Base-by-base conservation (phyloP, 1,140 invertebrate genomes). In the Hylaeus volcanicus region DNA sequence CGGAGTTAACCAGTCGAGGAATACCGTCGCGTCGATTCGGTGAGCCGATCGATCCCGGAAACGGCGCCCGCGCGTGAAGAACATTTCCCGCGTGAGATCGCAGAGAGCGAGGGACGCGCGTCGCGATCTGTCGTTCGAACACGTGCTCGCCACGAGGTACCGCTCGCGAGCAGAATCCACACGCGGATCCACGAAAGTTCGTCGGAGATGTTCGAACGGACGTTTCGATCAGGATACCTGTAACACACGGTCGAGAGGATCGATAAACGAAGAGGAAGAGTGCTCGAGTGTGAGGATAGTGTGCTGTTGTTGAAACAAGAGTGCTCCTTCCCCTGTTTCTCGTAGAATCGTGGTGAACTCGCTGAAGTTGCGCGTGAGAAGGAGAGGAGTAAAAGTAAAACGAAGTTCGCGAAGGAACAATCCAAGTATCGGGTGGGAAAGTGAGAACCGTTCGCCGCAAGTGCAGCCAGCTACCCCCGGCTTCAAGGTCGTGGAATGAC, bases 401-500 rank as follows among this genome's bases (percentile, higher is more conserved):
- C 14, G 26, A 39, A 58, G 48, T 55, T 61, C 39, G 48, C 56
- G 11, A 39, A 61, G 12, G 53, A n/a, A 55, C 43, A 53, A 58
- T 12, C 4, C 15, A 9, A 14, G 61, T 26, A 65, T 41, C 75
- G 65, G 51, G 70, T 84, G 83, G 72, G 70, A 85, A 81, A 85
- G 84, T 82, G 83, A 78, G 76, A 74, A 76, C 63, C 51, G 65
- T 83, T 43, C 66, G 64, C 60, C 70, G 60, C 64, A 81, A 86
- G 75, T 86, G 64, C 78, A 39, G 65, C 56, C 43, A 61, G 12
- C 77, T 61, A 77, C 69, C 84, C 84, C 81, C 85, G 85, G 81
- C 76, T 81, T 70, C 73, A 82, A 85, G 84, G 84, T 81, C 88
- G 85, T 92, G 92, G 92, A 92, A 93, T 92, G 92, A 91, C 92